Evolutionary conservation across 1,140 invertebrate species (phyloP), one percentile per base, ranked within the genome.

Genomic region (Musca vetustissima): DNA sequence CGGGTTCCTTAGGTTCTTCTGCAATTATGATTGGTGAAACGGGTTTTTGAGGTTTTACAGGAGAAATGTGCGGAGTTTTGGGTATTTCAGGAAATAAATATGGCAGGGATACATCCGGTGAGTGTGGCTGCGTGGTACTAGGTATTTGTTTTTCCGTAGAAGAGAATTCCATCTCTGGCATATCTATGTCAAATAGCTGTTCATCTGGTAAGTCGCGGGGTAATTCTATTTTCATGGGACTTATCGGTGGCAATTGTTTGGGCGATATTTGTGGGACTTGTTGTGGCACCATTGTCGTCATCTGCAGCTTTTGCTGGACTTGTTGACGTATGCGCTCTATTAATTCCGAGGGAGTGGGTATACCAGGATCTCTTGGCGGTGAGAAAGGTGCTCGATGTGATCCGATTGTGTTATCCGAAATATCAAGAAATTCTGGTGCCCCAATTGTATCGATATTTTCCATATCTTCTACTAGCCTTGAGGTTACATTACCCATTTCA

Each of bases 201-300:
- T 61, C 57, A 36, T 61, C 57, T 17, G 57, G n/a, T 13, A 61
- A 11, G 19, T 61, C 17, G 19, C n/a, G 6, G 32, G 57, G 57
- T 13, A 43, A 2, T 6, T 4, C 6, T 1, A 43, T 43, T 13
- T 43, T 43, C 36, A 9, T 43, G 36, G 36, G 36, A 43, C 36
- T 43, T 13, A 8, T 1, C 36, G n/a, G n/a, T n/a, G n/a, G n/a
- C n/a, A n/a, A 43, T 43, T 7, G 6, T 43, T 11, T 8, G 4
- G 36, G 6, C 6, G 11, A 43, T 43, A 4, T 43, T 7, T 43
- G 4, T 43, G 36, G 36, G 36, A 43, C 36, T 43, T 43, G 36
- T n/a, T n/a, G 36, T 28, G 28, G 28, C 6, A 43, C 8, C 28
- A 28, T 28, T 8, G 3, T 4, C 19, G 57, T 11, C 15, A 43